Percentiles rank a stretch among this genome's conserved stretches.
Evolutionary conservation across 1,140 invertebrate genomes (phyloP).

Genomic region (Aphaenogaster rudis): DNA sequence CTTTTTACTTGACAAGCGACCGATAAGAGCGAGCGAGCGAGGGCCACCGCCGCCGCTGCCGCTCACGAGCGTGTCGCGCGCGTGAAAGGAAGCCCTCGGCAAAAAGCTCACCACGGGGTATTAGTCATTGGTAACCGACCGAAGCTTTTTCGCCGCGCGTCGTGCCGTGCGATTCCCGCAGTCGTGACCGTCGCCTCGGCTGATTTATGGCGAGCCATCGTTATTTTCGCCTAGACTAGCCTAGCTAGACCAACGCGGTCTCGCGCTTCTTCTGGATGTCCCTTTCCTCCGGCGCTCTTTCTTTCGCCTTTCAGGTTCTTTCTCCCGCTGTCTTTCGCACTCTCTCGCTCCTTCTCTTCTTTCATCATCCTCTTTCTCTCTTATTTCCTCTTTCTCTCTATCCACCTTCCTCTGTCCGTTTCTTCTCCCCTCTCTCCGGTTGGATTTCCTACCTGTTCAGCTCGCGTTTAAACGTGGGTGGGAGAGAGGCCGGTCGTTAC

Average conservation of each 20-base stretch:
- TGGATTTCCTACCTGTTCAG: constrained; percentile 63
- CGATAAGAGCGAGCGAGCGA: constrained; percentile 64
- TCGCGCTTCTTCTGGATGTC: constrained; percentile 26
- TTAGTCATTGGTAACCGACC: constrained; percentile 75
- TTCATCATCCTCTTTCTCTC: constrained; percentile 14
- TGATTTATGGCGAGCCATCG: constrained; percentile 75
- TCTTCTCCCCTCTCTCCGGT: constrained; percentile 20
- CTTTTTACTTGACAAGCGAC: constrained; percentile 46
- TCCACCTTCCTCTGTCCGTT: not conserved
- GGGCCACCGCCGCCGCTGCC: constrained; percentile 11
- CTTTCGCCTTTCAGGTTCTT: not conserved
- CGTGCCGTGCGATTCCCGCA: constrained; percentile 62
- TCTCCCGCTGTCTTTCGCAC: constrained; percentile 27
- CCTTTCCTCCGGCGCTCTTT: constrained; percentile 28
- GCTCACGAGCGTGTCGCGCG: constrained; percentile 65
- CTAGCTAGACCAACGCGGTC: constrained; percentile 22
- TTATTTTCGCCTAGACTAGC: constrained; percentile 73
- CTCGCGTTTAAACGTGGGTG: constrained; percentile 59
- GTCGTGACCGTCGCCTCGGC: constrained; percentile 70
- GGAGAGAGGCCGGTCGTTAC: constrained; percentile 71
- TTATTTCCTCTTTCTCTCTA: not conserved
- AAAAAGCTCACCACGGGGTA: constrained; percentile 75
- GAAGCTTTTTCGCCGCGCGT: constrained; percentile 70
- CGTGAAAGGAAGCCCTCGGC: constrained; percentile 69
- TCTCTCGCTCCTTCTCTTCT: not conserved